Percentiles rank a stretch among this genome's conserved stretches.
Evolutionary conservation across 2,888 invertebrate genomes (phyloP).

Genomic region (Bombyx huttoni): DNA sequence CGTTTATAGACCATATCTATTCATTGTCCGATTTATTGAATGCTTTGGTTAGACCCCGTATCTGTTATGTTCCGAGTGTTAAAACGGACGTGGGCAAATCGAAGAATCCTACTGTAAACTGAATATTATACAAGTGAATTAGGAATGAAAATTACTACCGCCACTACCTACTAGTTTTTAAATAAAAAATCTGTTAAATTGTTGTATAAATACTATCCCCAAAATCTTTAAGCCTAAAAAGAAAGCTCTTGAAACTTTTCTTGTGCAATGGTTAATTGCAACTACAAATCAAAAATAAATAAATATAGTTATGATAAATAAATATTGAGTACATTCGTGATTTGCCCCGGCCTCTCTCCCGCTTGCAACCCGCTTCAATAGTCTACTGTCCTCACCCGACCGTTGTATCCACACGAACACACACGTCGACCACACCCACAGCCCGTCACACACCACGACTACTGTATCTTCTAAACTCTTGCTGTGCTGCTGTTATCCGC

Average conservation of each 20-base stretch:
- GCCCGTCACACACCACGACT: neutral
- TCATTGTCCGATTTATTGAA: slow-evolving; percentile 35
- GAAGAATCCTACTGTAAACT: neutral
- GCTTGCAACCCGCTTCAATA: neutral
- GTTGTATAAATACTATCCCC: too few species aligned
- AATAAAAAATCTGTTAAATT: too few species aligned
- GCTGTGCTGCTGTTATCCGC: slow-evolving; percentile 3
- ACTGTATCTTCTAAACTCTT: neutral
- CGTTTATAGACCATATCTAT: slow-evolving; percentile 40
- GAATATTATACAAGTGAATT: neutral
- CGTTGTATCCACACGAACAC: neutral
- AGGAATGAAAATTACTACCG: too few species aligned
- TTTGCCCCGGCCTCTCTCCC: neutral
- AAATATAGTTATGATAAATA: too few species aligned
- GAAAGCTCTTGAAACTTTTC: too few species aligned
- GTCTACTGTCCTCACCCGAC: neutral
- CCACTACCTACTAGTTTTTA: too few species aligned
- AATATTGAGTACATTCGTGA: neutral
- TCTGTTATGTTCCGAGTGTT: neutral
- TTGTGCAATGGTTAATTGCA: too few species aligned
- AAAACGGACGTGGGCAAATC: slow-evolving; percentile 1
- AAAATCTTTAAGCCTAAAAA: too few species aligned
- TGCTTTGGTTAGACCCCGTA: slow-evolving; percentile 21
- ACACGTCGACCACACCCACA: slow-evolving; percentile 1
- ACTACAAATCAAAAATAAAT: too few species aligned